Evolutionary conservation across 2,113 vertebrate species (phyloP).

Genomic region (Acanthisitta chloris): DNA sequence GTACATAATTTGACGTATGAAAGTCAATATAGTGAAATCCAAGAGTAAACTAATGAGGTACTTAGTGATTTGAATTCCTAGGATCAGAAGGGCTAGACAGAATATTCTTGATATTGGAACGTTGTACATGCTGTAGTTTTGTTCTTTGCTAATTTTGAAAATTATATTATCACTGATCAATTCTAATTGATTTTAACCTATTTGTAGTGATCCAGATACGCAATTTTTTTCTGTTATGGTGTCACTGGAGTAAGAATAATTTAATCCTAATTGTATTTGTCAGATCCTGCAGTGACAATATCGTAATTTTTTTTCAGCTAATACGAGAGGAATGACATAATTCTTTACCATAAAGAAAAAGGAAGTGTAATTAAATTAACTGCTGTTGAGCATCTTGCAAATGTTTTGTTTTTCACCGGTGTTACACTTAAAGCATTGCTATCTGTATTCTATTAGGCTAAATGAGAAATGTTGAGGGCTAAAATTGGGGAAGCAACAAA

Average conservation of each 20-base stretch:
- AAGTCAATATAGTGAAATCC: neutral
- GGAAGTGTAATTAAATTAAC: neutral
- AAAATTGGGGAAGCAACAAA: neutral
- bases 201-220: conserved; percentile 33
- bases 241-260: conserved; percentile 53
- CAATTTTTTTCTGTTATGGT: conserved; percentile 11
- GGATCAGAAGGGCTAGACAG: neutral
- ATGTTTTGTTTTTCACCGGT: neutral
- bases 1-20: neutral
- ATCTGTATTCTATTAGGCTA: neutral
- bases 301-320: conserved; percentile 50
- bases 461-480: neutral
- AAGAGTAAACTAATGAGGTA: neutral
- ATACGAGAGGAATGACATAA: neutral
- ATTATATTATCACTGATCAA: conserved; percentile 52
- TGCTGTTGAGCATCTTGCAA: neutral
- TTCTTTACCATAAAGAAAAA: conserved; percentile 11
- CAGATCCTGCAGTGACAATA: conserved; percentile 5
- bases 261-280: conserved; percentile 52
- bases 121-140: neutral
- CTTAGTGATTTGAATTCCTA: neutral
- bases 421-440: neutral
- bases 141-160: conserved; percentile 20
- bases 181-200: conserved; percentile 68
- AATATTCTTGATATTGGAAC: neutral